These are phyloP conservation scores for Drosophila auraria DNA, from an alignment of 1,140 invertebrate species.

Conservation along the genomic window DNA sequence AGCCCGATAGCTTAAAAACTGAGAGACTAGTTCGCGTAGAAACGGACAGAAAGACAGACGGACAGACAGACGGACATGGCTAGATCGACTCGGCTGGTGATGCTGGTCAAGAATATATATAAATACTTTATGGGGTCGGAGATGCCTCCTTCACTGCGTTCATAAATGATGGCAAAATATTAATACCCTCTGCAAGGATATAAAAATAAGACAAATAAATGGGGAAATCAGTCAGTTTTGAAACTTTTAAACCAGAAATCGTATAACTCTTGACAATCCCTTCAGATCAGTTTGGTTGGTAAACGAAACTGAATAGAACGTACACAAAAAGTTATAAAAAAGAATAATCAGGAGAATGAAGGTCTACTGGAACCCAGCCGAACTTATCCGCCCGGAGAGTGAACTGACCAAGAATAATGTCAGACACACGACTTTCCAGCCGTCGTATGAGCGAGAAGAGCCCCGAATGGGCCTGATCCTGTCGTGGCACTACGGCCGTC, in stretches of 20 bases:
- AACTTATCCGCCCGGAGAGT: background rate
- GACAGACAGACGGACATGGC: no score
- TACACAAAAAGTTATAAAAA: background rate
- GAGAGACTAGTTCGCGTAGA: no score
- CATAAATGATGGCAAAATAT: no score
- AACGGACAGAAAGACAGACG: no score
- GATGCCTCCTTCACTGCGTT: no score
- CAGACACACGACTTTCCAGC: constrained; percentile 2
- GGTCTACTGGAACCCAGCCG: background rate
- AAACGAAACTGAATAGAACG: background rate
- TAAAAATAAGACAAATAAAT: background rate
- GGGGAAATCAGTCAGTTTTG: background rate
- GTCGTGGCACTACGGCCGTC: constrained; percentile 42
- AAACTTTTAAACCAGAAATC: background rate
- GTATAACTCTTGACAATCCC: background rate
- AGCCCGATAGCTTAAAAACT: no score
- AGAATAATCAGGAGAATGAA: constrained; percentile 5
- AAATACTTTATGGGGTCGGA: no score
- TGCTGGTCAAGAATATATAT: no score
- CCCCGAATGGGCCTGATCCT: constrained; percentile 23
- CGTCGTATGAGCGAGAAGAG: constrained; percentile 13
- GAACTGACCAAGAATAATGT: background rate
- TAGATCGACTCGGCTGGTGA: no score
- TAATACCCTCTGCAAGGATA: no score
- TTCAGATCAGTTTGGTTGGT: background rate